Evolutionary conservation across 2,797 vertebrate genomes (phyloP).

Genomic region (Xiphophorus birchmanni): DNA sequence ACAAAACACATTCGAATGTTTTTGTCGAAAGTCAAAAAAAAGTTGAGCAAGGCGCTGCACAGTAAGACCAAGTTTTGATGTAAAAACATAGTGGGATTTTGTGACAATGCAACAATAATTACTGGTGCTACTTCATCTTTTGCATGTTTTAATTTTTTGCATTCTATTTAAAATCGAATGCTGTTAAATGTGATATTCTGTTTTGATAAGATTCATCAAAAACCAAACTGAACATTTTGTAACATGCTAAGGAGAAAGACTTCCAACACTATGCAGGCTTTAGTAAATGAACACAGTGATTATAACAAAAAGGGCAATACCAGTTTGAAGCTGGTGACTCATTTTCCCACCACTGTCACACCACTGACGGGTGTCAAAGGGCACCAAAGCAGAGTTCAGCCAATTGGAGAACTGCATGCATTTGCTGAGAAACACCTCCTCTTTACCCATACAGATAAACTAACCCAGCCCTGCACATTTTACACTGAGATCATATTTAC

Average conservation of each 20-base stretch:
- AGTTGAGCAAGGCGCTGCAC: background rate
- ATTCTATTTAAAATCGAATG: background rate
- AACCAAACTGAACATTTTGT: background rate
- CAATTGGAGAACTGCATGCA: constrained; percentile 48
- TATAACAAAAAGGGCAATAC: constrained; percentile 18
- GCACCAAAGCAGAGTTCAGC: constrained; percentile 44
- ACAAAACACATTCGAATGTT: background rate
- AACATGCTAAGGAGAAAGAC: background rate
- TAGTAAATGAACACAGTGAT: constrained; percentile 10
- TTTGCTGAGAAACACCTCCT: constrained; percentile 16
- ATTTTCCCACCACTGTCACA: constrained; percentile 43
- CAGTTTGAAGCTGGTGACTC: constrained; percentile 43
- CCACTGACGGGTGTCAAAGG: constrained; percentile 41
- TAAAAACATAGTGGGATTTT: background rate
- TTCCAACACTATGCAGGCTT: background rate
- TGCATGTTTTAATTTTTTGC: background rate
- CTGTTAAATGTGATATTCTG: background rate
- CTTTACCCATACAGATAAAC: constrained; percentile 19
- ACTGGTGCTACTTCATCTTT: background rate
- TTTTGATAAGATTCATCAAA: background rate
- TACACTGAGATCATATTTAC: background rate
- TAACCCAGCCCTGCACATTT: background rate
- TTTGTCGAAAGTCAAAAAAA: background rate
- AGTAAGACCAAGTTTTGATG: background rate
- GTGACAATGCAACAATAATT: background rate